phyloP scores from a whole-genome alignment of 2,797 vertebrate genomes.

The Microcaecilia unicolor region DNA sequence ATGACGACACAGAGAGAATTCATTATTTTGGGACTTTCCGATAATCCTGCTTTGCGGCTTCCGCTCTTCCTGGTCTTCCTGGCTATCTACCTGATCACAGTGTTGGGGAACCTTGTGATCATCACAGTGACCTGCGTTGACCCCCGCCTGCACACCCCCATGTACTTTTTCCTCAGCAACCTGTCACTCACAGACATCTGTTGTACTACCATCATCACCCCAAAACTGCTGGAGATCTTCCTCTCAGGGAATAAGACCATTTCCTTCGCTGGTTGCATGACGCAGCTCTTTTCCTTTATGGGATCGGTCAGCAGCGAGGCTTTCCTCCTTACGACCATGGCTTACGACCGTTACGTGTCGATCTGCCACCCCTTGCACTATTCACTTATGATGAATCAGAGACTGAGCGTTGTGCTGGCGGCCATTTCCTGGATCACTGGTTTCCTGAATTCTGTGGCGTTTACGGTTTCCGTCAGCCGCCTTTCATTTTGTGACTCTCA shows the following conservation, averaged over 20 bases:
- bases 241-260: not conserved
- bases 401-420: not conserved
- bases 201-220: not conserved
- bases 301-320: conserved; percentile 1
- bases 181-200: not conserved
- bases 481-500: not conserved
- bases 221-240: not conserved
- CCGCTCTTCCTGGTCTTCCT: not conserved
- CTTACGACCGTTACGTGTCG: conserved; percentile 1
- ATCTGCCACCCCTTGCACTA: not conserved
- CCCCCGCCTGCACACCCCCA: not conserved
- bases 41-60: not conserved
- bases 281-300: not conserved
- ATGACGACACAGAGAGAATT: not conserved
- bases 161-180: too few species aligned
- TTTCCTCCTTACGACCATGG: not conserved
- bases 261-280: not conserved
- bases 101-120: not conserved
- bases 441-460: not conserved
- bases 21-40: not conserved
- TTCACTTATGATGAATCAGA: not conserved
- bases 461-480: not conserved
- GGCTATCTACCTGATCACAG: not conserved
- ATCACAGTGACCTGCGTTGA: not conserved
- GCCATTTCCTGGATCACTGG: not conserved